Evolutionary conservation across 1,140 invertebrate species (phyloP).

Genomic region (Drosophila gunungcola): DNA sequence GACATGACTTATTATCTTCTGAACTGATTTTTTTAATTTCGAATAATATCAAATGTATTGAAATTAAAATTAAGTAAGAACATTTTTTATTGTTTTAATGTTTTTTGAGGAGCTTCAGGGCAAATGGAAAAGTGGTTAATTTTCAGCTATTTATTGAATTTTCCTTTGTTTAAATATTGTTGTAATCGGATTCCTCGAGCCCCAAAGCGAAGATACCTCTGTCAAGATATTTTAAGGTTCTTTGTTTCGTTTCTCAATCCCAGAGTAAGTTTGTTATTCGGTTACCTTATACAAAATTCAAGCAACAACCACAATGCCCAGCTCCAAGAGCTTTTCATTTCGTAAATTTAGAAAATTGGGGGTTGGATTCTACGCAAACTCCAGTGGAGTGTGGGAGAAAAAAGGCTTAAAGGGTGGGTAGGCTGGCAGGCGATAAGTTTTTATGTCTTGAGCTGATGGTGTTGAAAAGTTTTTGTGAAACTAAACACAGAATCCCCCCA

Average conservation of each 20-base stretch:
- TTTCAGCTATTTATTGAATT: background rate
- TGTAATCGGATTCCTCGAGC: background rate
- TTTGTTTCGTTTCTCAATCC: background rate
- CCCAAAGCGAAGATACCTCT: background rate
- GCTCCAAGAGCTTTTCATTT: conserved; percentile 4
- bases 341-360: conserved; percentile 45
- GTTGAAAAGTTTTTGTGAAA: conserved; percentile 77
- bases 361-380: conserved; percentile 66
- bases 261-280: conserved; percentile 20
- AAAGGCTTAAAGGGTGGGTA: conserved; percentile 27
- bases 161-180: background rate
- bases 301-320: conserved; percentile 29
- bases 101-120: too few relatives aligned
- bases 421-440: conserved; percentile 74
- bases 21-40: too few relatives aligned
- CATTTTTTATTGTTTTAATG: too few relatives aligned
- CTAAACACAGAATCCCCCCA: conserved; percentile 37
- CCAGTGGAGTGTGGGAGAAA: conserved; percentile 10
- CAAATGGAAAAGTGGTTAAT: too few relatives aligned
- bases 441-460: conserved; percentile 82
- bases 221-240: conserved; percentile 1
- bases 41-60: too few relatives aligned
- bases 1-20: too few relatives aligned
- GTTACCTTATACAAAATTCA: conserved; percentile 21
- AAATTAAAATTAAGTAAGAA: too few relatives aligned